Conservation (phyloP, 2,113 vertebrate genomes). For the Camelus dromedarius region DNA sequence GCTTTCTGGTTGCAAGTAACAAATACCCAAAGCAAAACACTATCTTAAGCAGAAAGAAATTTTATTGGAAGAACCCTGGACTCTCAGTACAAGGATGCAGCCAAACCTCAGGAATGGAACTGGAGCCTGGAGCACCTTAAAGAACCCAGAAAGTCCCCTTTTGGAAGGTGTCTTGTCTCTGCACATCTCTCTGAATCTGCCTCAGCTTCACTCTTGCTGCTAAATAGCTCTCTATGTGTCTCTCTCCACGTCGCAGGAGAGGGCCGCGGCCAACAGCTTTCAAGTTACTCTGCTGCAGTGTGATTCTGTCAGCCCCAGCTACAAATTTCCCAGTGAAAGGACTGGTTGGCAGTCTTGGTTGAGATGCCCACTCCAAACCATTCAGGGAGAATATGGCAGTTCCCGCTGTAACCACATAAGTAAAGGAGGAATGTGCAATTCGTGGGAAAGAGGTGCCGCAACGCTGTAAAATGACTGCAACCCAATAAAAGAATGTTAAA, state of each 20-base stretch:
- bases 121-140: not conserved
- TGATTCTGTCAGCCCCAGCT: not conserved
- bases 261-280: not conserved
- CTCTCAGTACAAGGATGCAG: not conserved
- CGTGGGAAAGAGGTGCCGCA: not conserved
- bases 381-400: not conserved
- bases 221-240: not conserved
- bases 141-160: not conserved
- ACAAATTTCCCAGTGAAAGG: not conserved
- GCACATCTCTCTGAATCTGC: not conserved
- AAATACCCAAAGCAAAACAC: conserved; percentile 15
- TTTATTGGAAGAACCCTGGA: not conserved
- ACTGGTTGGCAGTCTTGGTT: not conserved
- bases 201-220: not conserved
- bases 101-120: not conserved
- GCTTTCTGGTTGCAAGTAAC: conserved; percentile 23
- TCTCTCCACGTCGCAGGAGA: not conserved
- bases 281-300: not conserved
- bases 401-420: not conserved
- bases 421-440: not conserved
- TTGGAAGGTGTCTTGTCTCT: not conserved
- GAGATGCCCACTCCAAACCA: not conserved
- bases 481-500: too few species aligned
- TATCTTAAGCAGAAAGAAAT: not conserved
- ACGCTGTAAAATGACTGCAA: too few species aligned